phyloP scores from a whole-genome alignment of 1,140 invertebrate genomes.

The Parasteatoda tepidariorum region DNA sequence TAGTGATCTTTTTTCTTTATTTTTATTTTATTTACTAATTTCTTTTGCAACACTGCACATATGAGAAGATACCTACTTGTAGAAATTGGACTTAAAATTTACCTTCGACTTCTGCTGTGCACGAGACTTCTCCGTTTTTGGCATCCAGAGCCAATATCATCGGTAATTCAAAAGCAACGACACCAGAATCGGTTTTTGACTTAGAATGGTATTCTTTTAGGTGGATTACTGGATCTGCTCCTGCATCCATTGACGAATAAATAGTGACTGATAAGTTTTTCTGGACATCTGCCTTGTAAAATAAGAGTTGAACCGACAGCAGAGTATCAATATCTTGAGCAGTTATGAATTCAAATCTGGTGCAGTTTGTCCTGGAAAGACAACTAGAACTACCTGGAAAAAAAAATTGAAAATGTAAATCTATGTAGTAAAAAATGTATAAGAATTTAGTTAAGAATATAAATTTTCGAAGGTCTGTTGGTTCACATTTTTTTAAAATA shows the following conservation, averaged over 20 bases:
- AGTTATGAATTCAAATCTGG: not conserved
- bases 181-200: not conserved
- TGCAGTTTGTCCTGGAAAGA: not conserved
- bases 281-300: not conserved
- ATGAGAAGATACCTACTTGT: not conserved
- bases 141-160: not conserved
- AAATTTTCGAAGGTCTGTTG: too few relatives aligned
- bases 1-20: too few relatives aligned
- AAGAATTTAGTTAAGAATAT: too few relatives aligned
- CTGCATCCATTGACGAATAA: not conserved
- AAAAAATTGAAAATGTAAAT: too few relatives aligned
- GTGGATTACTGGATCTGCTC: not conserved
- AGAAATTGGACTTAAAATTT: not conserved
- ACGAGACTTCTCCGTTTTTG: not conserved
- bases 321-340: not conserved
- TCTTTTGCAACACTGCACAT: not conserved
- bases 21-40: not conserved
- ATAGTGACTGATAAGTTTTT: too few relatives aligned
- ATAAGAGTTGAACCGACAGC: constrained; percentile 2
- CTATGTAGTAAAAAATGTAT: too few relatives aligned
- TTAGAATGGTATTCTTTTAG: not conserved
- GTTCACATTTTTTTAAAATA: too few relatives aligned
- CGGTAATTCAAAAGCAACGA: not conserved
- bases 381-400: not conserved
- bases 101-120: constrained; percentile 21